Percentiles rank a stretch among this genome's conserved stretches.
These are phyloP conservation scores for Amphimedon queenslandica DNA, from an alignment of 37 sponge, comb jelly and placozoan genomes.

Conservation along the genomic window DNA sequence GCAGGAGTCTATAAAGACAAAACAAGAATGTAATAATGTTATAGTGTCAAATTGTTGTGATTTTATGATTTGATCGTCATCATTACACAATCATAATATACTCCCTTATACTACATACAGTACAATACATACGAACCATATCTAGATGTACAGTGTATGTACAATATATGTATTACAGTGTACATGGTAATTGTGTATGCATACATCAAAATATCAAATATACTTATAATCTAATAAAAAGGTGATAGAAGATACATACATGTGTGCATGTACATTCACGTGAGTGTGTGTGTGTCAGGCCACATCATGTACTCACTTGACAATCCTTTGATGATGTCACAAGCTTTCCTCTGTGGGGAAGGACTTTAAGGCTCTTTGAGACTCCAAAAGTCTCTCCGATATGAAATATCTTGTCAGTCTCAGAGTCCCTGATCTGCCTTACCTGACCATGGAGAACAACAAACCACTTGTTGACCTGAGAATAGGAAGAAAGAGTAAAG, in stretches of 20 bases:
- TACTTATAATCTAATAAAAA: not conserved
- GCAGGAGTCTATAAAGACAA: no score
- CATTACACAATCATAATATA: no score
- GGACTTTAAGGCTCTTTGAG: conserved; percentile 33
- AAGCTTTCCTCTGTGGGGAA: conserved; percentile 55
- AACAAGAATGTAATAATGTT: no score
- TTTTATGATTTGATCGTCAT: no score
- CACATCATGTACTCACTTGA: conserved; percentile 27
- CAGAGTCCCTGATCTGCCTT: conserved; percentile 29
- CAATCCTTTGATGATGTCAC: conserved; percentile 58
- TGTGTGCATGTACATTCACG: no score
- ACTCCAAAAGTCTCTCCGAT: conserved; percentile 72
- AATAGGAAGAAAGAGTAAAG: not conserved
- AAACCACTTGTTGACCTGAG: conserved; percentile 61
- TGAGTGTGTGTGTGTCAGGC: conserved; percentile 10
- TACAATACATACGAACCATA: no score
- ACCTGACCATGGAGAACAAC: conserved; percentile 69
- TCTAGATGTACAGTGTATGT: no score
- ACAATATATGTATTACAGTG: no score
- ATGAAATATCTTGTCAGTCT: conserved; percentile 33
- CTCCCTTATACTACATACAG: no score
- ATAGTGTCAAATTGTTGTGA: no score
- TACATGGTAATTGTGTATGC: no score
- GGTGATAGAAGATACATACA: not conserved
- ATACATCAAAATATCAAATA: no score